A percentile compares a stretch with the other conserved stretches of the same genome.
Evolutionary conservation across 2,113 vertebrate genomes (phyloP).

Genomic region (Setophaga kirtlandii): DNA sequence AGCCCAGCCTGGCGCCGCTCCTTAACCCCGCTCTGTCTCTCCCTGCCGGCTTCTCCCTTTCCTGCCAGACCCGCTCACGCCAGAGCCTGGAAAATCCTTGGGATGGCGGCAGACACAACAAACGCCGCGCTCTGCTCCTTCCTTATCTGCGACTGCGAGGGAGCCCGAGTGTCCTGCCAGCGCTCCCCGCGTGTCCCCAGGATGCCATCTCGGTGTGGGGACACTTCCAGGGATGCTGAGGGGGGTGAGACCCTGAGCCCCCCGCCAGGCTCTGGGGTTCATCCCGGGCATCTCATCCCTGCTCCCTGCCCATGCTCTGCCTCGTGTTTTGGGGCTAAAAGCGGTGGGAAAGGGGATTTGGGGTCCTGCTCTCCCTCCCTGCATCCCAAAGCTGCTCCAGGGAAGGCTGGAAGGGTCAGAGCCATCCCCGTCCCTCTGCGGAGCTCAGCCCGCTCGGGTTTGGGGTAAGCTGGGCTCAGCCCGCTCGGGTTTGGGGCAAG

Average conservation of each 20-base stretch:
- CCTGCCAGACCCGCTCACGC: neutral
- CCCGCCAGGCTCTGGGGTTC: neutral
- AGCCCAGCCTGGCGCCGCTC: neutral
- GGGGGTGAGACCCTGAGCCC: neutral
- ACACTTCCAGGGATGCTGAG: neutral
- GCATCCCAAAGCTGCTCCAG: neutral
- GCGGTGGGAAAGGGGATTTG: neutral
- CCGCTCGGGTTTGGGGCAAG: too few relatives aligned
- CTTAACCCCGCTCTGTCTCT: neutral
- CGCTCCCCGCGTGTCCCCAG: neutral
- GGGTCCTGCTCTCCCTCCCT: neutral
- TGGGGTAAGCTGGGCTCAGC: too few relatives aligned
- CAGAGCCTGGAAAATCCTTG: neutral
- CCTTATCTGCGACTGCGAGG: neutral
- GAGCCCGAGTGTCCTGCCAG: neutral
- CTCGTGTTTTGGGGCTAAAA: neutral
- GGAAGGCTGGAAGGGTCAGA: neutral
- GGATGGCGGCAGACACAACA: constrained; percentile 14
- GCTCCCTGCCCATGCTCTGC: neutral
- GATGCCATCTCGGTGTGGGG: neutral
- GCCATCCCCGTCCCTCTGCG: neutral
- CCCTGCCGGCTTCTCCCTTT: neutral
- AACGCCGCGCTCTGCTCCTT: neutral
- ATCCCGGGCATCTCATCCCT: neutral
- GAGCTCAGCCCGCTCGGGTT: too few relatives aligned